Percentiles rank a stretch among this genome's conserved stretches.
phyloP scores from a whole-genome alignment of 2,113 vertebrate species.

The Haemorhous mexicanus region DNA sequence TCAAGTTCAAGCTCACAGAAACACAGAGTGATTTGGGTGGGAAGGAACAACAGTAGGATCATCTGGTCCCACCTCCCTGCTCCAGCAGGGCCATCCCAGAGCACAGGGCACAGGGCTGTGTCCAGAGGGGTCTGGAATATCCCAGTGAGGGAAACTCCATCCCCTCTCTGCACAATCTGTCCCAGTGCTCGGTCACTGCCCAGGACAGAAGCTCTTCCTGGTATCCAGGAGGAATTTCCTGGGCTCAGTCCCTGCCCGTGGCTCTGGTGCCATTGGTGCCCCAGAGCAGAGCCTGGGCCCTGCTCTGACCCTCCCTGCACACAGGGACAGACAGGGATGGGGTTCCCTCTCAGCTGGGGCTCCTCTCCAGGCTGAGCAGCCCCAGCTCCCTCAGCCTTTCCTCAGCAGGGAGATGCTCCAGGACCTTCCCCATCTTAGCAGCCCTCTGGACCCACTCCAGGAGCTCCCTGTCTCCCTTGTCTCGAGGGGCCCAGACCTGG shows the following conservation, averaged over 20 bases:
- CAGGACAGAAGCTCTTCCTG: neutral
- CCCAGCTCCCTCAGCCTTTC: no score
- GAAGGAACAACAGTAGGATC: accelerated
- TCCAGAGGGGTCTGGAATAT: neutral
- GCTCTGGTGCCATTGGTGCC: neutral
- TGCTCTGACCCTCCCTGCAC: neutral
- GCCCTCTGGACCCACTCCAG: accelerated
- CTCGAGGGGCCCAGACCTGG: neutral
- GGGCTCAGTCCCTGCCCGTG: neutral
- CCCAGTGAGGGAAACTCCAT: neutral
- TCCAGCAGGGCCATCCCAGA: accelerated
- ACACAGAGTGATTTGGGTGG: no score
- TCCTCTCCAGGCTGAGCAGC: neutral
- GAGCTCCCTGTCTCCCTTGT: neutral
- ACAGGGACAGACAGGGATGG: neutral
- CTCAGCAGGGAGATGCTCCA: neutral
- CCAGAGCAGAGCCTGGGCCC: neutral
- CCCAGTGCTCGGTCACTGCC: neutral
- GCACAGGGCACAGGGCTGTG: neutral
- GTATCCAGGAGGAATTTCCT: accelerated
- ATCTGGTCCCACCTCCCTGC: accelerated
- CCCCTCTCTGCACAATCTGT: neutral
- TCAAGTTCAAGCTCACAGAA: neutral
- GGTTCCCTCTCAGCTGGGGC: neutral
- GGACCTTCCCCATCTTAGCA: accelerated